Conservation (phyloP, 2,113 vertebrate genomes). For the Cranoglanis bouderius region DNA sequence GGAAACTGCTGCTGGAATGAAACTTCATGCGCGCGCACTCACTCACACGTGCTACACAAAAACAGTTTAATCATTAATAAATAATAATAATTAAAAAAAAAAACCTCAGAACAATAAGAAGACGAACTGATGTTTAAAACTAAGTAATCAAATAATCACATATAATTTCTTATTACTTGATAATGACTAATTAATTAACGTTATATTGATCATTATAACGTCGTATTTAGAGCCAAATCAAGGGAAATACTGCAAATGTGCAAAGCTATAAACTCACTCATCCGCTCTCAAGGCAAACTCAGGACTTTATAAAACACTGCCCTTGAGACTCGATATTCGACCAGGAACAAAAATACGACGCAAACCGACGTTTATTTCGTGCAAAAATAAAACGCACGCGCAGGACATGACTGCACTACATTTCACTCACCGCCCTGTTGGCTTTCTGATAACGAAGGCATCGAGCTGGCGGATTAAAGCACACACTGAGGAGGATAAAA, state of each 20-base stretch:
- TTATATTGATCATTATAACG: neutral
- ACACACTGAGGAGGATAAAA: neutral
- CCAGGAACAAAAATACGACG: no score
- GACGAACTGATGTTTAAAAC: neutral
- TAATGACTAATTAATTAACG: neutral
- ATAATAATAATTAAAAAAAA: neutral
- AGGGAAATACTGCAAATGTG: neutral
- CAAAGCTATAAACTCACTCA: neutral
- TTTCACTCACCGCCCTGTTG: conserved; percentile 8
- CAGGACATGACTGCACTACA: no score
- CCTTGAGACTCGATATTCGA: neutral
- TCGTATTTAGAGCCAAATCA: neutral
- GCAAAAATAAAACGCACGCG: no score
- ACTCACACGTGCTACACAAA: neutral
- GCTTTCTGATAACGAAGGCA: neutral
- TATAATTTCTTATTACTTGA: neutral
- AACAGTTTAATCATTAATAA: neutral
- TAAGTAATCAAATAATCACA: neutral
- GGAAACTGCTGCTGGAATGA: neutral
- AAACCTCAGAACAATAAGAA: neutral
- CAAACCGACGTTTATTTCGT: no score
- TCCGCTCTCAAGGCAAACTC: no score
- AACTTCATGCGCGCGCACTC: neutral
- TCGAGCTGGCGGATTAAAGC: neutral
- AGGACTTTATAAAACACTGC: neutral